Conservation (phyloP, 2,888 invertebrate genomes). For the Drosophila lutescens region DNA sequence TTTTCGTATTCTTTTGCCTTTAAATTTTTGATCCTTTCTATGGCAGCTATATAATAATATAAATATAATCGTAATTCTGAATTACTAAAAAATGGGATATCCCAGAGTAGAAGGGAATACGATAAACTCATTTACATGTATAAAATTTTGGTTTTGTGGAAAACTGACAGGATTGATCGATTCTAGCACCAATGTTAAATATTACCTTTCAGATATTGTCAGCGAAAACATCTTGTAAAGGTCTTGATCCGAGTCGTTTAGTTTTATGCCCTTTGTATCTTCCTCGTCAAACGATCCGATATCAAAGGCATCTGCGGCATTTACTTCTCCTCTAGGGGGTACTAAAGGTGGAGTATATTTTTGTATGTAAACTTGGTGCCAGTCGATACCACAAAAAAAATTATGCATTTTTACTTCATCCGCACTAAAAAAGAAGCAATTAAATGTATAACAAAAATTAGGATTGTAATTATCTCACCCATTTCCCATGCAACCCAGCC, state of each 20-base stretch:
- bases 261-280: conserved; percentile 99
- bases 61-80: no score
- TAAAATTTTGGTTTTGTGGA: no score
- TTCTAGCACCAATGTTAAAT: background rate
- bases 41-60: no score
- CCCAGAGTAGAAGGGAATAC: no score
- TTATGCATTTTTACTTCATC: conserved; percentile 99
- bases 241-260: conserved; percentile 98
- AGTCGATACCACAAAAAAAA: conserved; percentile 99
- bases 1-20: no score
- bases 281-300: conserved; percentile 99
- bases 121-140: no score
- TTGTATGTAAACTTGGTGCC: conserved; percentile 99
- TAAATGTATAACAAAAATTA: background rate
- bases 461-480: conserved; percentile 87
- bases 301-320: conserved; percentile 99
- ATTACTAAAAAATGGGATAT: no score
- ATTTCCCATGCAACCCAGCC: conserved; percentile 95
- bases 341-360: conserved; percentile 99
- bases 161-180: no score
- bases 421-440: conserved; percentile 87
- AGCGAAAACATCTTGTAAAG: conserved; percentile 99
- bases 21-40: no score
- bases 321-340: conserved; percentile 99
- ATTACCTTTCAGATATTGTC: conserved; percentile 96